phyloP scores from a whole-genome alignment of 1,140 invertebrate species.

The Caenorhabditis latens region DNA sequence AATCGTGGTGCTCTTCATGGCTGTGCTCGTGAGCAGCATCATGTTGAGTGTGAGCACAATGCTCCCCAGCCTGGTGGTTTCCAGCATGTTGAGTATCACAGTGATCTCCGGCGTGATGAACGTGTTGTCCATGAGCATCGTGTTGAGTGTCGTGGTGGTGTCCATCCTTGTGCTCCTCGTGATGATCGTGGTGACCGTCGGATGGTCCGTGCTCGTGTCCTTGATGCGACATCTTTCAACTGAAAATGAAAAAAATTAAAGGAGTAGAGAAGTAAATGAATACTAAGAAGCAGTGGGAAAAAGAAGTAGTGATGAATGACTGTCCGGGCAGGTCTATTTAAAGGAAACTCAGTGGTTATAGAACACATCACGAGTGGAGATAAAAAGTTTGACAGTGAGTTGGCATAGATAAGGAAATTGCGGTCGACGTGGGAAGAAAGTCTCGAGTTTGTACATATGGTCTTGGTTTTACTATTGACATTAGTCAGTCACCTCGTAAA shows the following conservation, averaged over 20 bases:
- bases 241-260: neutral
- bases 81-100: slow-evolving; percentile 31
- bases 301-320: neutral
- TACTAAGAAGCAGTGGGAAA: neutral
- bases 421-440: neutral
- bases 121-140: slow-evolving; percentile 4
- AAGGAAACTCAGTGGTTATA: neutral
- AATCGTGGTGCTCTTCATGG: slow-evolving; percentile 6
- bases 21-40: neutral
- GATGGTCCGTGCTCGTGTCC: neutral
- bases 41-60: slow-evolving; percentile 17
- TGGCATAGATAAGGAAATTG: slow-evolving; percentile 36
- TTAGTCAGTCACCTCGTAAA: slow-evolving; percentile 12
- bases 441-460: neutral
- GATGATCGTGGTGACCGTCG: slow-evolving; percentile 5
- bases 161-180: neutral
- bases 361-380: slow-evolving; percentile 19
- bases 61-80: slow-evolving; percentile 30
- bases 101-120: slow-evolving; percentile 31
- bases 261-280: neutral
- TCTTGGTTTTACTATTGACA: neutral
- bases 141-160: slow-evolving; percentile 24
- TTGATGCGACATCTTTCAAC: slow-evolving; percentile 23
- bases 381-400: neutral
- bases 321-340: slow-evolving; percentile 40